Conservation (phyloP, 2,888 invertebrate species). For the Erpobdella octoculata region DNA sequence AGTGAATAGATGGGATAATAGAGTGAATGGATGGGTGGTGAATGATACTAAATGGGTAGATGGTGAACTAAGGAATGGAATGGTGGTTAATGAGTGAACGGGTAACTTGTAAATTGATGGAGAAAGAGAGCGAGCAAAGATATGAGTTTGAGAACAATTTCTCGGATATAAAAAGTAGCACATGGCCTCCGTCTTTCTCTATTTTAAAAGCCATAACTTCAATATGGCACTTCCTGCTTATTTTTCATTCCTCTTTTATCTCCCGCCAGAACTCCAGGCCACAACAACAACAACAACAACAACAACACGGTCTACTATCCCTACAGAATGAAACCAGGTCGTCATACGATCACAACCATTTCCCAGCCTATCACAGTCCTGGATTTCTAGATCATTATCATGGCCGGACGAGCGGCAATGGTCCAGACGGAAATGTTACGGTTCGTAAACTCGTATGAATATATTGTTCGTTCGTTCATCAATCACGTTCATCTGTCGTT, state of each 20-base stretch:
- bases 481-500: not conserved
- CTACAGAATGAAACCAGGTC: not conserved
- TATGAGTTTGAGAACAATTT: too few species aligned
- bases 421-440: slow-evolving; percentile 5
- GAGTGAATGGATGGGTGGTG: not conserved
- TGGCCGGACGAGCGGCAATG: not conserved
- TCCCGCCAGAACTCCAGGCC: not conserved
- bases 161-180: too few species aligned
- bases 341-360: not conserved
- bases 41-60: too few species aligned
- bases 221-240: too few species aligned
- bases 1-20: not conserved
- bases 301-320: not conserved
- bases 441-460: too few species aligned
- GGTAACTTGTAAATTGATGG: too few species aligned
- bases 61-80: too few species aligned
- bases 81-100: too few species aligned
- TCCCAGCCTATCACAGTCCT: slow-evolving; percentile 3
- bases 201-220: too few species aligned
- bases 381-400: slow-evolving; percentile 16
- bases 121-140: too few species aligned
- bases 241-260: not conserved
- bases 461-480: slow-evolving; percentile 2
- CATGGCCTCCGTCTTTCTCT: too few species aligned
- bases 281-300: too few species aligned